These are phyloP conservation scores for Micropoecilia bifurca DNA, from an alignment of 2,797 vertebrate genomes.

Conservation along the genomic window DNA sequence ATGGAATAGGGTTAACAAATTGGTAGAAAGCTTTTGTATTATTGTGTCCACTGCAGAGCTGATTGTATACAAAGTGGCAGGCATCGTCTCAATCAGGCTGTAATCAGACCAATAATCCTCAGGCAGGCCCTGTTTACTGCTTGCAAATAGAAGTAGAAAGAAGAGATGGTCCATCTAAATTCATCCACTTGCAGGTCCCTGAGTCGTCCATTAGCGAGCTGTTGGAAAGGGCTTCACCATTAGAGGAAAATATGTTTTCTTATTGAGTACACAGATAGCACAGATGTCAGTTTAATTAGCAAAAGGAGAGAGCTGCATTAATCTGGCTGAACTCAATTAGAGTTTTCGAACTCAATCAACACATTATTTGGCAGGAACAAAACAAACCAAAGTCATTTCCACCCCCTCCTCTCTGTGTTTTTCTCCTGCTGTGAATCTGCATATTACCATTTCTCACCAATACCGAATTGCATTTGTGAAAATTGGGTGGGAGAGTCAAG, in stretches of 20 bases:
- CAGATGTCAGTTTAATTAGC: conserved; percentile 59
- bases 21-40: conserved; percentile 73
- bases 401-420: background rate
- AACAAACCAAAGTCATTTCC: conserved; percentile 12
- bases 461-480: conserved; percentile 27
- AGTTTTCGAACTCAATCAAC: conserved; percentile 52
- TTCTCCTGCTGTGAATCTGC: background rate
- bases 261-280: conserved; percentile 47
- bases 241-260: conserved; percentile 38
- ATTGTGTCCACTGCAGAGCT: conserved; percentile 52
- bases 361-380: conserved; percentile 35
- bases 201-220: conserved; percentile 50
- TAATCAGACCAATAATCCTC: conserved; percentile 52
- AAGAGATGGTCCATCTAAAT: conserved; percentile 20
- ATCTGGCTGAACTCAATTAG: conserved; percentile 58
- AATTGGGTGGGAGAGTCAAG: conserved; percentile 13
- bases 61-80: conserved; percentile 44
- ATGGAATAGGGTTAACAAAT: conserved; percentile 55
- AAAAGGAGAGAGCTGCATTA: conserved; percentile 49
- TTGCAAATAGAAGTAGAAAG: conserved; percentile 13
- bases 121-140: conserved; percentile 25
- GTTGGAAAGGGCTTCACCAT: conserved; percentile 28
- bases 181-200: conserved; percentile 28
- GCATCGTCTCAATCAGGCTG: conserved; percentile 38
- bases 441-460: conserved; percentile 19